A percentile compares a stretch with the other conserved stretches of the same genome.
These are phyloP conservation scores for Rhagophthalmus giganteus DNA, from an alignment of 2,888 invertebrate genomes.

Conservation along the genomic window DNA sequence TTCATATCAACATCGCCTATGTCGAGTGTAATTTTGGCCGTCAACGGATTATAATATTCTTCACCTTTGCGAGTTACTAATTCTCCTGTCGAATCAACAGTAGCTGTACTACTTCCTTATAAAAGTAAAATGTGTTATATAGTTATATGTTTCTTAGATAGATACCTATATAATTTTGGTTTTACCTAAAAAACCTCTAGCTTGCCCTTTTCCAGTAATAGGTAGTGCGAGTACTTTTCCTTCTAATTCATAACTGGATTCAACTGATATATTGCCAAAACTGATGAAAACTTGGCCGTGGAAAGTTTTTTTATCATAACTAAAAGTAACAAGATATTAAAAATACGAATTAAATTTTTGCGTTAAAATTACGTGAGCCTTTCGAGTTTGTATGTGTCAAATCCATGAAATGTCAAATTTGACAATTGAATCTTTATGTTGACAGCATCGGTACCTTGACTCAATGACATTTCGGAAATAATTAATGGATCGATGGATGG, in stretches of 20 bases:
- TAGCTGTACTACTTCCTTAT: conserved; percentile 68
- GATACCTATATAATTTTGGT: too few species aligned
- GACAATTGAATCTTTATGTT: conserved; percentile 61
- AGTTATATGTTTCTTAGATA: too few species aligned
- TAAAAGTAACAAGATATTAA: neutral
- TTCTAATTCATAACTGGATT: conserved; percentile 3
- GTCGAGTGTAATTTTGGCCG: too few species aligned
- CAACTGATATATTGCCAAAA: neutral
- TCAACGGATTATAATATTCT: conserved; percentile 65
- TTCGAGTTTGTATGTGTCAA: conserved; percentile 47
- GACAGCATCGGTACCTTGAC: conserved; percentile 60
- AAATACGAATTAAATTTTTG: neutral
- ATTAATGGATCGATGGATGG: conserved; percentile 63
- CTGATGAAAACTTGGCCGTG: neutral
- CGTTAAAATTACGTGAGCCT: conserved; percentile 21
- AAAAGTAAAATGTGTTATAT: too few species aligned
- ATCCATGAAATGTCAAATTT: conserved; percentile 51
- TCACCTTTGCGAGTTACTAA: conserved; percentile 58
- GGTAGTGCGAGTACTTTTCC: conserved; percentile 8
- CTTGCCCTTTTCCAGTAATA: conserved; percentile 5
- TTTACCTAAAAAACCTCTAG: conserved; percentile 61
- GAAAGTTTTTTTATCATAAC: conserved; percentile 6
- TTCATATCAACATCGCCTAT: too few species aligned
- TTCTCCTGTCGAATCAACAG: conserved; percentile 64
- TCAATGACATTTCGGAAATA: conserved; percentile 61